Conservation (phyloP, 2,888 invertebrate genomes). For the Proisotoma minuta region DNA sequence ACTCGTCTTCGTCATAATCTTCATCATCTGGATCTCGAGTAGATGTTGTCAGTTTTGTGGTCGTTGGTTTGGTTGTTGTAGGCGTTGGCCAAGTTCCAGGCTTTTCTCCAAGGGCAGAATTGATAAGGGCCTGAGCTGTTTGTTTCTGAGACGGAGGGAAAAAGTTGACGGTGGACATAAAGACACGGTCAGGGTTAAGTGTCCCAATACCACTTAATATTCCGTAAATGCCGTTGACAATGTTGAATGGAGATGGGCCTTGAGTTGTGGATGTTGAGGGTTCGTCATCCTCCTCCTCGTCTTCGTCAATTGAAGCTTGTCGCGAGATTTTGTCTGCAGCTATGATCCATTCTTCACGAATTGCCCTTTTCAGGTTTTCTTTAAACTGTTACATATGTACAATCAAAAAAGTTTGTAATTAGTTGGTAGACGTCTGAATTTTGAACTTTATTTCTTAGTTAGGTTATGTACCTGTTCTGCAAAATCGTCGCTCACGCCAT, state of each 20-base stretch:
- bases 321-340: too few relatives aligned
- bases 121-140: conserved; percentile 22
- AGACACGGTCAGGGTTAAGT: neutral
- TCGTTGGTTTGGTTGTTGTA: conserved; percentile 21
- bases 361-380: neutral
- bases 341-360: neutral
- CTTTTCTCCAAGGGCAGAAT: conserved; percentile 17
- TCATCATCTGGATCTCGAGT: conserved; percentile 16
- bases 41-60: conserved; percentile 21
- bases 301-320: neutral
- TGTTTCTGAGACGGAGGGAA: conserved; percentile 27
- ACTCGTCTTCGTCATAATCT: conserved; percentile 23
- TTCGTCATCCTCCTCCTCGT: conserved; percentile 8
- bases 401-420: neutral
- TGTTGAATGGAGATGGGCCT: conserved; percentile 8
- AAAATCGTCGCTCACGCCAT: conserved; percentile 2
- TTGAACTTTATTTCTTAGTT: neutral
- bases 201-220: conserved; percentile 9
- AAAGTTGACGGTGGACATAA: conserved; percentile 20
- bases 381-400: neutral
- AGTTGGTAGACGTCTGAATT: neutral
- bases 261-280: neutral
- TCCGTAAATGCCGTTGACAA: conserved; percentile 14
- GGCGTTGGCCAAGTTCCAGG: conserved; percentile 17
- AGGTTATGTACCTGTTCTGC: conserved; percentile 2